Conservation (phyloP, 2,797 vertebrate genomes). For the Onychomys torridus region DNA sequence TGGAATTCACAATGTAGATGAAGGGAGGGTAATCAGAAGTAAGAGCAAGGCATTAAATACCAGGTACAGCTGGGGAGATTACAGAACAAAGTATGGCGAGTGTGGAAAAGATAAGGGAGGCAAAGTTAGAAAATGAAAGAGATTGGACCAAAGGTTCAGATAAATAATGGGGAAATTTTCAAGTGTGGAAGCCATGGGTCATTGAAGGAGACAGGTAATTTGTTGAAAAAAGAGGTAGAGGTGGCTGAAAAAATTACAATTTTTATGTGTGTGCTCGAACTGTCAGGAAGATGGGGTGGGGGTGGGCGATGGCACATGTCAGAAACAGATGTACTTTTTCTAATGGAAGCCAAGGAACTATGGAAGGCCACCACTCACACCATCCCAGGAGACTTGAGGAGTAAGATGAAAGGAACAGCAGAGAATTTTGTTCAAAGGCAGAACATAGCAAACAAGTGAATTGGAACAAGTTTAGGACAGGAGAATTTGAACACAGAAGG, state of each 20-base stretch:
- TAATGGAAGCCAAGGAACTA: slow-evolving; percentile 72
- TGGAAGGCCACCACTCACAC: slow-evolving; percentile 60
- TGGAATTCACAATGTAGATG: slow-evolving; percentile 71
- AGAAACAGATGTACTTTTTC: slow-evolving; percentile 78
- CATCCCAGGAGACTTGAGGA: background rate
- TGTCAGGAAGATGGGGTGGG: slow-evolving; percentile 68
- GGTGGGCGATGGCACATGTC: slow-evolving; percentile 69
- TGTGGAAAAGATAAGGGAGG: slow-evolving; percentile 84
- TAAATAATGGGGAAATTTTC: slow-evolving; percentile 79
- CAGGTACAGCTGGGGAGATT: slow-evolving; percentile 81
- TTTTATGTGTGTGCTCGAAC: slow-evolving; percentile 54
- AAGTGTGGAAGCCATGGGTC: slow-evolving; percentile 64
- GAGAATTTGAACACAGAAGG: background rate
- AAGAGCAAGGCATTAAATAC: slow-evolving; percentile 82
- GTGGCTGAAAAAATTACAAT: slow-evolving; percentile 75
- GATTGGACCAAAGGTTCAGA: slow-evolving; percentile 75
- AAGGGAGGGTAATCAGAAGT: slow-evolving; percentile 82
- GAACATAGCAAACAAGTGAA: background rate
- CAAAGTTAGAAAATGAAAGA: slow-evolving; percentile 77
- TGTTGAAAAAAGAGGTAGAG: slow-evolving; percentile 68
- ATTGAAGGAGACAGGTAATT: slow-evolving; percentile 81
- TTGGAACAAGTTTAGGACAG: no score
- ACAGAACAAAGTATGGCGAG: slow-evolving; percentile 82
- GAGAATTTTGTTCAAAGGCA: slow-evolving; percentile 26
- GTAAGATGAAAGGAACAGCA: slow-evolving; percentile 59